Evolutionary conservation across 1,140 invertebrate genomes (phyloP).

Genomic region (Eciton burchellii): DNA sequence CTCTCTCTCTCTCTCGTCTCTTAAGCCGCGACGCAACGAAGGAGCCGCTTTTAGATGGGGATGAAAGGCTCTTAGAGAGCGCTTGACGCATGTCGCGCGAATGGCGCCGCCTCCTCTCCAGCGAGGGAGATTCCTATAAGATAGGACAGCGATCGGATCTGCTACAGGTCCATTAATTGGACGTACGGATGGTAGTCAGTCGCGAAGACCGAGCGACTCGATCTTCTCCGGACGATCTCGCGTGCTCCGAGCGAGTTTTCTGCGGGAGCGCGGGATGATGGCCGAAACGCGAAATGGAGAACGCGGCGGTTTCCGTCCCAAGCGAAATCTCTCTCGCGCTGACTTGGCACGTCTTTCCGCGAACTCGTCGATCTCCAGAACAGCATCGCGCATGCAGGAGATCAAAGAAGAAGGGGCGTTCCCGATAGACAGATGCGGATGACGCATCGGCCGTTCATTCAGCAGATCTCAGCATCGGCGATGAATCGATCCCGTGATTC

Average conservation of each 20-base stretch:
- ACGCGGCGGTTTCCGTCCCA: neutral
- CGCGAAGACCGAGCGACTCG: neutral
- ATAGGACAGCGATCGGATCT: neutral
- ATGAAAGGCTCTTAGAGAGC: slow-evolving; percentile 45
- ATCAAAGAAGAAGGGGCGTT: neutral
- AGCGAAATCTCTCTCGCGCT: neutral
- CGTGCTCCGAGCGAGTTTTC: no score
- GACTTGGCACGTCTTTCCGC: slow-evolving; percentile 1
- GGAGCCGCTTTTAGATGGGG: slow-evolving; percentile 45
- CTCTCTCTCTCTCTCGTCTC: no score
- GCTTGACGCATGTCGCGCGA: slow-evolving; percentile 34
- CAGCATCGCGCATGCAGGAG: neutral
- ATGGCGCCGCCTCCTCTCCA: neutral
- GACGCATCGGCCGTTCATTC: slow-evolving; percentile 31
- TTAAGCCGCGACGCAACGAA: slow-evolving; percentile 9
- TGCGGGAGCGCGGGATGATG: no score
- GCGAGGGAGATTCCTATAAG: neutral
- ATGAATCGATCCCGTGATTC: slow-evolving; percentile 47
- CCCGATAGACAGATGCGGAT: neutral
- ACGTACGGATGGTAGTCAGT: neutral
- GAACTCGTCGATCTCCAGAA: slow-evolving; percentile 5
- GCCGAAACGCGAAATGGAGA: no score
- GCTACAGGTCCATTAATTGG: slow-evolving; percentile 15
- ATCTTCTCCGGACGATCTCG: no score
- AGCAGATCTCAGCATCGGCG: slow-evolving; percentile 2